phyloP scores from a whole-genome alignment of 1,140 invertebrate species.

The Drosophila sp. region DNA sequence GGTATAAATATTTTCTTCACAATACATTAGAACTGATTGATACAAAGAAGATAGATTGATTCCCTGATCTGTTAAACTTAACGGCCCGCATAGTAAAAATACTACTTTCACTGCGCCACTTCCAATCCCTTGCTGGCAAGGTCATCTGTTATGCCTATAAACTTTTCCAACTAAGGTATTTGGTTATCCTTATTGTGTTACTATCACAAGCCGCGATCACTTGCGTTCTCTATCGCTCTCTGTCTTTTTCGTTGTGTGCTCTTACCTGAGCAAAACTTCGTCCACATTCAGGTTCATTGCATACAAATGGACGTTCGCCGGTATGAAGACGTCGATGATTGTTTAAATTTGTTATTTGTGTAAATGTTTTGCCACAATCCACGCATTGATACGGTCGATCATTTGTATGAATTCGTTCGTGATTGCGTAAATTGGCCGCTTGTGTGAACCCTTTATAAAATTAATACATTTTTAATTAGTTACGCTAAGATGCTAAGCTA shows the following conservation, averaged over 20 bases:
- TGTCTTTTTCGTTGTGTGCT: neutral
- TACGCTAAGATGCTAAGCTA: neutral
- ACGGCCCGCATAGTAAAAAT: no score
- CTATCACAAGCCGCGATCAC: neutral
- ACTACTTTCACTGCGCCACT: no score
- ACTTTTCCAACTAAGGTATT: no score
- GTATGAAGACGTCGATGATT: conserved; percentile 86
- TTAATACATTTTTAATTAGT: neutral
- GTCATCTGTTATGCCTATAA: no score
- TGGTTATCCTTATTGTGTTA: neutral
- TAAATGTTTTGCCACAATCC: conserved; percentile 86
- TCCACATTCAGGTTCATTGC: conserved; percentile 85
- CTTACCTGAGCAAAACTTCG: conserved; percentile 85
- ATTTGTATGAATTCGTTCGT: conserved; percentile 86
- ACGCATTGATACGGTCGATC: conserved; percentile 86
- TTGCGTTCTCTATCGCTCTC: neutral
- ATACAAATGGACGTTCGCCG: conserved; percentile 85
- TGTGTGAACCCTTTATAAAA: conserved; percentile 85
- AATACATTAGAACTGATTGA: no score
- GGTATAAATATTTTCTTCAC: no score
- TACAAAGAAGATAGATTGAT: no score
- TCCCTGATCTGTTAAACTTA: no score
- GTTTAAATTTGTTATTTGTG: conserved; percentile 86
- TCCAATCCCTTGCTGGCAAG: no score
- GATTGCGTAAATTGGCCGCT: conserved; percentile 86